Evolutionary conservation across 2,888 invertebrate genomes (phyloP), one percentile per base, ranked within the genome.

Genomic region (Tubulanus polymorphus): DNA sequence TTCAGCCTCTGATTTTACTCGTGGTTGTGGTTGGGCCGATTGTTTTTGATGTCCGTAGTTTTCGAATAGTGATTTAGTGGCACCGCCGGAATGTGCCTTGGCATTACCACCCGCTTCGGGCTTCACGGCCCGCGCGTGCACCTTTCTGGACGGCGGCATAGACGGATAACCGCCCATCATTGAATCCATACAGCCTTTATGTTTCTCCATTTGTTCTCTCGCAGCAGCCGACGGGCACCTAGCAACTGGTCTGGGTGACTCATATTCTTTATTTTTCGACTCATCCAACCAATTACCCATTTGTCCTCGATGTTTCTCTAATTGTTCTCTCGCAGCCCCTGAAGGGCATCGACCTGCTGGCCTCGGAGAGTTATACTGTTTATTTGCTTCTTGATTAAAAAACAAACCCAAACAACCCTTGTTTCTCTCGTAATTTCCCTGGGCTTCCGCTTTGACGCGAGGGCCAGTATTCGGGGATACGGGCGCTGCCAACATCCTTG

Each of bases 1-100:
- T 18, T 41, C 41, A 8, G 41, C 41, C 41, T 41, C 41, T 41
- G 41, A 23, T 41, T 41, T 41, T 8, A 41, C 23, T 41, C 41
- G 5, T 23, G 41, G 41, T 3, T 20, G 6, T 8, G 41, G 41
- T 15, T 23, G 41, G 6, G 41, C 5, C 5, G 41, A 41, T 23
- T 41, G 41, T 5, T 18, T 18, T 23, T 20, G 15, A 8, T 41
- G 18, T 5, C 41, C 41, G 15, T 41, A 41, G 23, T 41, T 41
- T 15, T 41, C 6, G 23, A 41, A 41, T 5, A 41, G 15, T 8
- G 18, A 20, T 15, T 41, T 41, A 8, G 41, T 41, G 41, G 41
- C 41, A 3, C 6, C 3, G 6, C 41, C 41, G 20, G 18, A 20
- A 23, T 41, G 18, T 23, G 23, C 23, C 23, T 41, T 41, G 5